phyloP scores from a whole-genome alignment of 2,797 vertebrate species.

The Peromyscus nudipes region DNA sequence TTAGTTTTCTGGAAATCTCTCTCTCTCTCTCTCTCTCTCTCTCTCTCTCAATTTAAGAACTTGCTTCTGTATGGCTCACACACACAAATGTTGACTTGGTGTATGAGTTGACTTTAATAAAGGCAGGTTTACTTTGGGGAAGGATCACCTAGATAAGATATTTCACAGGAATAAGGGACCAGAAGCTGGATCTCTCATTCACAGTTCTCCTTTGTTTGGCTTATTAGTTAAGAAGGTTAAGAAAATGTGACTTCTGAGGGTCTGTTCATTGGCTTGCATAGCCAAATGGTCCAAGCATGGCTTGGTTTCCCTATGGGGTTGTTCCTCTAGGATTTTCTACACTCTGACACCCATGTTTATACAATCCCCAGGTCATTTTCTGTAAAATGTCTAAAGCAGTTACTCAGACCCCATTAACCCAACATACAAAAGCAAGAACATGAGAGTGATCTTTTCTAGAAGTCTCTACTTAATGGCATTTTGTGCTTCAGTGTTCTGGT shows the following conservation, averaged over 20 bases:
- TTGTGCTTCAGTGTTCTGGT: not conserved
- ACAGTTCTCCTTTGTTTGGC: not conserved
- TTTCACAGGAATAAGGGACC: not conserved
- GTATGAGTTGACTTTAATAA: slow-evolving; percentile 49
- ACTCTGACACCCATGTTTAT: not conserved
- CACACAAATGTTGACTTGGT: slow-evolving; percentile 56
- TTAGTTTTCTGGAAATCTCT: slow-evolving; percentile 67
- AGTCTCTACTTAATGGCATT: not conserved
- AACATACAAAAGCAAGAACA: not conserved
- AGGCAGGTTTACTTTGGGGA: slow-evolving; percentile 39
- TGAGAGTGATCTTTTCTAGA: not conserved
- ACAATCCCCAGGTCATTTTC: not conserved
- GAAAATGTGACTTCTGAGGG: not conserved
- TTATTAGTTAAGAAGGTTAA: slow-evolving; percentile 28
- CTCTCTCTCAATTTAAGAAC: slow-evolving; percentile 60
- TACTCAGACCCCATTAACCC: not conserved
- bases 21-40: not conserved
- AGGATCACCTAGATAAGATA: not conserved
- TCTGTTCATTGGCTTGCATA: not conserved
- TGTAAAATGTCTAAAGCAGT: not conserved
- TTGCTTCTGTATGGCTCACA: slow-evolving; percentile 50
- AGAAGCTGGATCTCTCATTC: not conserved
- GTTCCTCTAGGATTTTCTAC: not conserved
- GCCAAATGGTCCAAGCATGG: not conserved
- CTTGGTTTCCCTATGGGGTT: not conserved